Percentiles rank a stretch among this genome's conserved stretches.
Conservation (phyloP, 2,113 vertebrate species). For the Narcine bancroftii region DNA sequence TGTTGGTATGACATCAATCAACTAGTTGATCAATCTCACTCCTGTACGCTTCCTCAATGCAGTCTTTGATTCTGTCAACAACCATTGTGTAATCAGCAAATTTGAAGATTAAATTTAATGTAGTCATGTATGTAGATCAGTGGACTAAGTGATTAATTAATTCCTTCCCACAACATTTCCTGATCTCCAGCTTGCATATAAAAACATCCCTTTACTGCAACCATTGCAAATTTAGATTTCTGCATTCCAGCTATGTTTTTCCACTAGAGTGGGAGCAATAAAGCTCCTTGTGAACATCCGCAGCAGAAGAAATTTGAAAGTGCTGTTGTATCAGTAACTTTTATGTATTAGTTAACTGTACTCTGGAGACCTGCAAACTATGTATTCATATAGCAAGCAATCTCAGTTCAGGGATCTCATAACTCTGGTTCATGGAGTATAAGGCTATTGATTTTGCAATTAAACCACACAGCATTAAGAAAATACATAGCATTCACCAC, state of each 20-base stretch:
- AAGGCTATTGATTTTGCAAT: constrained; percentile 37
- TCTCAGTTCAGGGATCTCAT: constrained; percentile 25
- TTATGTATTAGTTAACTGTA: constrained; percentile 34
- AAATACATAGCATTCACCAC: constrained; percentile 24
- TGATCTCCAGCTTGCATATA: not conserved
- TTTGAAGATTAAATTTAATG: no score
- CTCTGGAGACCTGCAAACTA: constrained; percentile 36
- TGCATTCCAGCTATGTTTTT: constrained; percentile 22
- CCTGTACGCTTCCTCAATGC: no score
- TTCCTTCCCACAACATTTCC: not conserved
- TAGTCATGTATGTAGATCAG: no score
- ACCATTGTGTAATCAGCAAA: no score
- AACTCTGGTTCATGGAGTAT: constrained; percentile 36
- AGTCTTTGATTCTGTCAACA: no score
- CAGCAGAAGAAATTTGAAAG: constrained; percentile 29
- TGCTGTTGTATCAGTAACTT: constrained; percentile 37
- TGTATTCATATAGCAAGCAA: constrained; percentile 35
- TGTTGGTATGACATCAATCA: no score
- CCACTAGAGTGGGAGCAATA: constrained; percentile 28
- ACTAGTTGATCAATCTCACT: no score
- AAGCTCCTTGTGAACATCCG: constrained; percentile 1
- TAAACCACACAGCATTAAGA: constrained; percentile 32
- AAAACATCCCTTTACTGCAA: not conserved
- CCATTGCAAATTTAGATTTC: constrained; percentile 19
- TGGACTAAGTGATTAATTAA: constrained; percentile 22